A percentile compares a stretch with the other conserved stretches of the same genome.
Conservation (phyloP, 2,888 invertebrate genomes). For the Tineola bisselliella region DNA sequence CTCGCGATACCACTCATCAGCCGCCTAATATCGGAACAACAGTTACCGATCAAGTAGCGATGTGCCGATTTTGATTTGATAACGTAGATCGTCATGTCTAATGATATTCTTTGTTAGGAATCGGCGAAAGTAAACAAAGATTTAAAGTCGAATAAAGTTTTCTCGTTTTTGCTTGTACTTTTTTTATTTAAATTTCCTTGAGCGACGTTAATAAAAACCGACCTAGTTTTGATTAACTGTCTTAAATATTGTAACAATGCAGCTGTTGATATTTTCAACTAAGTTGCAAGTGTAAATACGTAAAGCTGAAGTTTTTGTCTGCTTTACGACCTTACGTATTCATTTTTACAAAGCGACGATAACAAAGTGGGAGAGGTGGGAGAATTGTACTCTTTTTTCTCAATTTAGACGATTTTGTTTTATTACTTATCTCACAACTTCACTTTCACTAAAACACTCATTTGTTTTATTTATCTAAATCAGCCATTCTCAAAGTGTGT, state of each 20-base stretch:
- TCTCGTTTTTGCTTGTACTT: neutral
- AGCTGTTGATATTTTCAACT: neutral
- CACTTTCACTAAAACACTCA: no score
- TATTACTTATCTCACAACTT: no score
- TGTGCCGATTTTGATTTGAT: neutral
- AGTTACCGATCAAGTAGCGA: neutral
- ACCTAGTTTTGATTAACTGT: neutral
- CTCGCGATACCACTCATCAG: slow-evolving; percentile 40
- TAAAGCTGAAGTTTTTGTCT: neutral
- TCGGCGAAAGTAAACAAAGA: neutral
- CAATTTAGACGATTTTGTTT: no score
- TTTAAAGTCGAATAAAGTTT: neutral
- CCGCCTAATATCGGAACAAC: neutral
- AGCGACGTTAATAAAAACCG: slow-evolving; percentile 2
- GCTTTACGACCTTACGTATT: no score
- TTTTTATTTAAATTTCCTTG: slow-evolving; percentile 3
- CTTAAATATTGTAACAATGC: neutral
- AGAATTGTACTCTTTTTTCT: no score
- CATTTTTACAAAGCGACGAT: no score
- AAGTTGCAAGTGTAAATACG: neutral
- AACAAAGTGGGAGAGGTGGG: no score
- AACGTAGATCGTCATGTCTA: neutral
- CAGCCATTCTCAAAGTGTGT: no score
- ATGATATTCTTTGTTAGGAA: neutral
- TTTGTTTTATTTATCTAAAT: no score